Percentiles rank a stretch among this genome's conserved stretches.
phyloP scores from a whole-genome alignment of 2,888 invertebrate genomes.

The Eulithis testata region DNA sequence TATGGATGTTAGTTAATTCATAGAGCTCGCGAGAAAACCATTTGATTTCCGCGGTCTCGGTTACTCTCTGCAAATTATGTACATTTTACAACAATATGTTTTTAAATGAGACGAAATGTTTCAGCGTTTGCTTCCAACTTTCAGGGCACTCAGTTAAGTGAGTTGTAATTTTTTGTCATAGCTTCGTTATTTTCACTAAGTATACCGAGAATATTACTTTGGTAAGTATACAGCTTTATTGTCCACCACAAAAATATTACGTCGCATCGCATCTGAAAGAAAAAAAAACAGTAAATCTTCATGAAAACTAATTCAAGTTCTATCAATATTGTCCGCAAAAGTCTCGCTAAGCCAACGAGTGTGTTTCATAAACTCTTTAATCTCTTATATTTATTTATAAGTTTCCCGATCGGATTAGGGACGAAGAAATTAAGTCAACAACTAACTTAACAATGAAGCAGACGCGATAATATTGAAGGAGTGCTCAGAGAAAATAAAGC shows the following conservation, averaged over 20 bases:
- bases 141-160: no score
- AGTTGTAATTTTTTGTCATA: no score
- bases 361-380: slow-evolving; percentile 36
- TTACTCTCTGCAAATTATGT: slow-evolving; percentile 42
- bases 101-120: slow-evolving; percentile 1
- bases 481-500: slow-evolving; percentile 49
- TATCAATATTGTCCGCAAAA: slow-evolving; percentile 18
- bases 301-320: slow-evolving; percentile 8
- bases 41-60: slow-evolving; percentile 63
- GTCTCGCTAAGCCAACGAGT: slow-evolving; percentile 26
- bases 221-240: no score
- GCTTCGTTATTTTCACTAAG: no score
- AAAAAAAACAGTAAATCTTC: slow-evolving; percentile 3
- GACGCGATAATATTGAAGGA: slow-evolving; percentile 55
- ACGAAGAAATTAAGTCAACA: slow-evolving; percentile 78
- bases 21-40: slow-evolving; percentile 58
- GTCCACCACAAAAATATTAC: no score
- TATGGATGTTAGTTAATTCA: slow-evolving; percentile 79
- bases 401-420: slow-evolving; percentile 65
- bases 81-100: slow-evolving; percentile 11
- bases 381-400: slow-evolving; percentile 70
- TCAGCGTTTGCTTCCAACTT: no score
- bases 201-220: no score
- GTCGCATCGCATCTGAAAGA: no score
- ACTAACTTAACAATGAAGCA: slow-evolving; percentile 71